A percentile compares a stretch with the other conserved stretches of the same genome.
These are phyloP conservation scores for Agrotis exclamationis DNA, from an alignment of 2,888 invertebrate genomes.

Conservation along the genomic window DNA sequence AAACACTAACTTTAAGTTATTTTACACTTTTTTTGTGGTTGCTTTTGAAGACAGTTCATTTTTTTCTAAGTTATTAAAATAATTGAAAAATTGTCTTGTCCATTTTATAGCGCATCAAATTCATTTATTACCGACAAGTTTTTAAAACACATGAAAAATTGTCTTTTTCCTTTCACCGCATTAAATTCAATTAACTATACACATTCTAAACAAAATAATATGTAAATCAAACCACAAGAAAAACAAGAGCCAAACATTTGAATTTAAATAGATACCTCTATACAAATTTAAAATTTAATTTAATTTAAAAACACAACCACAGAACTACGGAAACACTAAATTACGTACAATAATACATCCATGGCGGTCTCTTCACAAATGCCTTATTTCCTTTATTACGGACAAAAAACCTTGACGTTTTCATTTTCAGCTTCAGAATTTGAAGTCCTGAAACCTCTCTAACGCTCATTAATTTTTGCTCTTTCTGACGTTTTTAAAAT, in stretches of 20 bases:
- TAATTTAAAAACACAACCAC: conserved; percentile 26
- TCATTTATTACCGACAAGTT: too few relatives aligned
- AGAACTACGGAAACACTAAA: conserved; percentile 58
- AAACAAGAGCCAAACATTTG: background rate
- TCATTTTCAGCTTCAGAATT: conserved; percentile 49
- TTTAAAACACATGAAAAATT: too few relatives aligned
- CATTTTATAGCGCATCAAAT: too few relatives aligned
- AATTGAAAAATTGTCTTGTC: too few relatives aligned
- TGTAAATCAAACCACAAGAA: background rate
- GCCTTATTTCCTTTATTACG: conserved; percentile 67
- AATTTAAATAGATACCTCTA: too few relatives aligned
- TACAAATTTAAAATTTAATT: conserved; percentile 14
- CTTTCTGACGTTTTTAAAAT: conserved; percentile 53
- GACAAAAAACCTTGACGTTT: conserved; percentile 58
- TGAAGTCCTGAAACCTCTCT: conserved; percentile 40
- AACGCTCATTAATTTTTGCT: conserved; percentile 57
- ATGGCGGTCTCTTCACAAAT: conserved; percentile 53
- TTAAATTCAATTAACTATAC: too few relatives aligned
- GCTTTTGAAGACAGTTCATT: too few relatives aligned
- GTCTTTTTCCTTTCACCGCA: too few relatives aligned
- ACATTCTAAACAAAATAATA: conserved; percentile 7
- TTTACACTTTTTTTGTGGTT: too few relatives aligned
- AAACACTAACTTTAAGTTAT: too few relatives aligned
- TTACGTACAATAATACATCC: conserved; percentile 64
- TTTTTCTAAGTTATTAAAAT: too few relatives aligned